phyloP scores from a whole-genome alignment of 2,888 invertebrate species.

The Melipona bicolor region DNA sequence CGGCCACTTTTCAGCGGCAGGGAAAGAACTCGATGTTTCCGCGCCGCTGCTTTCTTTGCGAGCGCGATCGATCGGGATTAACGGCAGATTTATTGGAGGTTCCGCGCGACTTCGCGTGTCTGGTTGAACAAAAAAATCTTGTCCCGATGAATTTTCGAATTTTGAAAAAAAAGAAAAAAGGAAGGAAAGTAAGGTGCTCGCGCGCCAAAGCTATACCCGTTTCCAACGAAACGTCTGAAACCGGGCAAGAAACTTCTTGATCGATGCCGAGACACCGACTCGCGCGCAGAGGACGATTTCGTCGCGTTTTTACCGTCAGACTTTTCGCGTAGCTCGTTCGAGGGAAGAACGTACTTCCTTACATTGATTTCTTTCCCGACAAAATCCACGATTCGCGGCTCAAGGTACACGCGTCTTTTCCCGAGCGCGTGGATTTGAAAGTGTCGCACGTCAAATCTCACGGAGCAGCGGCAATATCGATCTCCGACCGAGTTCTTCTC shows the following conservation, averaged over 20 bases:
- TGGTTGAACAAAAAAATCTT: slow-evolving; percentile 40
- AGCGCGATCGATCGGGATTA: slow-evolving; percentile 67
- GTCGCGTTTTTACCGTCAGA: background rate
- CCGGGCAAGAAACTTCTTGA: background rate
- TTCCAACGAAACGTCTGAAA: background rate
- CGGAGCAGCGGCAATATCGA: background rate
- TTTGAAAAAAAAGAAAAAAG: slow-evolving; percentile 2
- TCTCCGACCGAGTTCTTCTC: background rate
- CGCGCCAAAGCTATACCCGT: slow-evolving; percentile 22
- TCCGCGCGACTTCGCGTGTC: slow-evolving; percentile 27
- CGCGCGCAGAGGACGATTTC: background rate
- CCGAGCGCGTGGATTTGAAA: background rate
- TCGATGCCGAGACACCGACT: background rate
- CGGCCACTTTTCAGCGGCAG: slow-evolving; percentile 41
- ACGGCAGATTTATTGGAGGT: slow-evolving; percentile 56
- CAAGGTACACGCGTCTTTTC: background rate
- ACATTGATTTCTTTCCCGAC: background rate
- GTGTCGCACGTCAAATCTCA: background rate
- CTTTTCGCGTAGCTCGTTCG: background rate
- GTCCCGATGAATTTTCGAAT: slow-evolving; percentile 50
- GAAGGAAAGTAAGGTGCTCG: background rate
- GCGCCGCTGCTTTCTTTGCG: slow-evolving; percentile 62
- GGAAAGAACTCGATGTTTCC: slow-evolving; percentile 67
- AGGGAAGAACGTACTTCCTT: background rate
- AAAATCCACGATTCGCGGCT: background rate